A percentile compares a stretch with the other conserved stretches of the same genome.
Conservation (phyloP, 2,888 invertebrate species). For the Tachina lurida region DNA sequence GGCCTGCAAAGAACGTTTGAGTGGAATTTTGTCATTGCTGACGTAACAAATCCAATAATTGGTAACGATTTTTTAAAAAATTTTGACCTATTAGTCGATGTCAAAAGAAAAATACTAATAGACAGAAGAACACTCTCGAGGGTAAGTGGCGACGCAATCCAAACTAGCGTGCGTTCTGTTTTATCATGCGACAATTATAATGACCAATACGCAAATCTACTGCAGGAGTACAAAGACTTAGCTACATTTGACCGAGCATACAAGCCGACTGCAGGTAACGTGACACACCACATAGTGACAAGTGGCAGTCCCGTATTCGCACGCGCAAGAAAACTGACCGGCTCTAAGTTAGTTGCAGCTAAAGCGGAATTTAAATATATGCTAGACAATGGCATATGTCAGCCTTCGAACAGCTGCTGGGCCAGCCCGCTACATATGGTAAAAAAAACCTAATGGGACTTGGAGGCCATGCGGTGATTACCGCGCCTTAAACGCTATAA, state of each 20-base stretch:
- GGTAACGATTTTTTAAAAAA: conserved; percentile 36
- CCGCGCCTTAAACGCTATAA: conserved; percentile 47
- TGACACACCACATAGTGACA: conserved; percentile 29
- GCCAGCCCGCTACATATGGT: conserved; percentile 67
- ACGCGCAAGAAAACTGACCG: conserved; percentile 26
- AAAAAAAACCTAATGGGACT: conserved; percentile 49
- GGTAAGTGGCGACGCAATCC: background rate
- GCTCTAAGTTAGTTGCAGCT: conserved; percentile 55
- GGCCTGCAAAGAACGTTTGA: conserved; percentile 13
- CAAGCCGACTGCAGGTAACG: background rate
- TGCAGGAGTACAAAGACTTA: background rate
- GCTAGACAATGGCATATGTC: conserved; percentile 59
- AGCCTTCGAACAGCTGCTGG: conserved; percentile 70
- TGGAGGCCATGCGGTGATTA: conserved; percentile 42
- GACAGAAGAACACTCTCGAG: conserved; percentile 22
- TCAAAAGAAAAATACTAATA: conserved; percentile 24
- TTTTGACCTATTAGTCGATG: conserved; percentile 24
- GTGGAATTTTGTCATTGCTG: conserved; percentile 27
- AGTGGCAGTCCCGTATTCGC: conserved; percentile 28
- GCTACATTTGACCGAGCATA: background rate
- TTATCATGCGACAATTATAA: too few relatives aligned
- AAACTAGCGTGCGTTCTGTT: too few relatives aligned
- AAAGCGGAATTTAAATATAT: conserved; percentile 39
- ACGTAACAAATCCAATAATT: conserved; percentile 35
- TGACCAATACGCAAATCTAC: too few relatives aligned